Evolutionary conservation across 1,140 invertebrate genomes (phyloP), one percentile per base, ranked within the genome.

Genomic region (Neotoxoptera formosana): DNA sequence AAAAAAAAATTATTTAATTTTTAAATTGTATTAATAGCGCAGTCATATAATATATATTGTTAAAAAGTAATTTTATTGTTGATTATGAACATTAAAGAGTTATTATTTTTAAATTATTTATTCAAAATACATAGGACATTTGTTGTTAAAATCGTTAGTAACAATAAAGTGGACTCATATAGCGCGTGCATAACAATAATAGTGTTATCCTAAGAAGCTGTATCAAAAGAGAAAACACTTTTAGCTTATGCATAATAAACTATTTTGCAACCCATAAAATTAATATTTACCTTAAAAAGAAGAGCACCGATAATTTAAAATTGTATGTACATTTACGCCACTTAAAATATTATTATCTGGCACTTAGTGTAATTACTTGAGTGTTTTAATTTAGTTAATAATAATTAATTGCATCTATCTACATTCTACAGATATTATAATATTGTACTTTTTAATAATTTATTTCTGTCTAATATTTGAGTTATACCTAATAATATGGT

Each of bases 141-240:
- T 53, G 21, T 53, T 21, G 51, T 21, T 53, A 23, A 53, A 53
- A 23, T 53, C 21, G 56, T 23, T 90, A 21, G 17, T 53, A 30
- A 41, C 23, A 67, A 67, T 67, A 67, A 6, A 51, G 36, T 60
- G 51, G 51, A 17, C 25, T 14, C 36, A 53, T 60, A 30, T 41
- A 53, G 36, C 48, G 34, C 36, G 17, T 84, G 9, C 23, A 84
- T 41, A 41, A n/a, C 30, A n/a, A 41, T 41, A 41, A 41, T 2
- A 47, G 84, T 47, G 30, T 30, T 87, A 48, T n/a, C 17, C 21
- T 53, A 25, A 36, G 51, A 89, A 89, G 20, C 14, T 88, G 34
- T n/a, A 41, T 45, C 25, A 30, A 60, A 60, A 90, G 89, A 67
- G 53, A 90, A 90, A 90, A 67, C 36, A 67, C 56, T 67, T 90